Base-by-base conservation (phyloP, 53 echinoderm and acorn worm species). In the Echinarachnius parma region DNA sequence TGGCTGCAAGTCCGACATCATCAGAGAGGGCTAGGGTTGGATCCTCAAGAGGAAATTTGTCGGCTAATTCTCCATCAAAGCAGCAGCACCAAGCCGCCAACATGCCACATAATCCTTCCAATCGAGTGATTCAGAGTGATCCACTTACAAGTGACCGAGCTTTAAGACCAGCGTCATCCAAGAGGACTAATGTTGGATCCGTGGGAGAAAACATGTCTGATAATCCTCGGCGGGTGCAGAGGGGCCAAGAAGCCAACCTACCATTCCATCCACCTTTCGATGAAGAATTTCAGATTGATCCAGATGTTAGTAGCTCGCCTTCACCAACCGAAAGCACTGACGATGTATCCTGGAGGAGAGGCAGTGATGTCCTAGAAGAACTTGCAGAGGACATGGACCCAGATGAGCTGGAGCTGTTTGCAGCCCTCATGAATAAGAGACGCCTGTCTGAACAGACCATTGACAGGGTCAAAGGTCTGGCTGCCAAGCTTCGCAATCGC, bases 381-480 rank as follows among this genome's bases (percentile, higher is more conserved):
- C 57, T 72, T 4, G 35, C 74, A 39, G 44, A 72, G 21, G 54
- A 56, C n/a, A 72, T 77, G 77, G 70, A 81, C 28, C 28, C 66
- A 9, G 81, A 86, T 42, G 86, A 86, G 44, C 61, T 81, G 34
- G 81, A 25, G 2, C 62, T 86, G 53, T 46, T 86, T 44, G 69
- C 76, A 25, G 77, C 60, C 46, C 53, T 86, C 44, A 61, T 67
- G 64, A 61, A 68, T n/a, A 81, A 81, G 57, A 69, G 57, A 21
- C 71, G 46, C 1, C 47, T 77, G 28, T 77, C 81, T 53, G 66
- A 76, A 54, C 56, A 81, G 34, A 77, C 77, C 16, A 70, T 77
- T 4, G 64, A 81, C n/a, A 81, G 81, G 37, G 86, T 77, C 34
- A 80, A 69, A 64, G 81, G 50, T 46, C 81, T 62, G 48, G 86